Evolutionary conservation across 1,140 invertebrate species (phyloP), one percentile per base, ranked within the genome.

Genomic region (Thaumatotibia leucotreta): DNA sequence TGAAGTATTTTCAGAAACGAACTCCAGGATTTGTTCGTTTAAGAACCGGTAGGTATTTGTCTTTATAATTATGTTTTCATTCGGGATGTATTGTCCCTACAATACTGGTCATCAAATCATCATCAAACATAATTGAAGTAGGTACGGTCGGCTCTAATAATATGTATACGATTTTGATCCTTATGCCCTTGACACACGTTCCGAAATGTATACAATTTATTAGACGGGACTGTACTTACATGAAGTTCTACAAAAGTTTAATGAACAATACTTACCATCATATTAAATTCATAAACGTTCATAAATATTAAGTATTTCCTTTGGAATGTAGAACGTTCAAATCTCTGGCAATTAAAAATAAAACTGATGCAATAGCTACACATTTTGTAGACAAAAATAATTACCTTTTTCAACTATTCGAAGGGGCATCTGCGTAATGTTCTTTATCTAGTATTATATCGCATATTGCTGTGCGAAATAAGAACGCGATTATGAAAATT

Each of bases 401-500:
- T 58, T 58, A 58, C 52, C 24, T 58, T 10, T 54, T 27, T 23
- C 50, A 54, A 22, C 39, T 20, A 45, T 45, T 17, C 39, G 17
- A 20, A 45, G 14, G 39, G 8, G 39, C 39, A 45, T 32, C 14
- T 31, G 35, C 54, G 35, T 65, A 63, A 63, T 58, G 39, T 66
- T 61, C 11, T 62, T 63, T 65, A 54, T 58, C 63, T 75, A 67
- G 75, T 72, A 66, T 69, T 66, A 72, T 68, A 67, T 63, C 63
- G 65, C 9, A 63, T 39, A 52, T 45, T 67, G 54, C 69, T 64
- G 45, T 67, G 64, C 65, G 66, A 70, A n/a, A 68, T 75, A 73
- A 74, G 63, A 76, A 79, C 76, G 72, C 61, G 68, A 74, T 76
- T 79, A 76, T 76, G 72, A 75, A 79, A 79, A 76, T 64, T 72